Evolutionary conservation across 1,140 invertebrate genomes (phyloP).

Genomic region (Heliothis subflexa): DNA sequence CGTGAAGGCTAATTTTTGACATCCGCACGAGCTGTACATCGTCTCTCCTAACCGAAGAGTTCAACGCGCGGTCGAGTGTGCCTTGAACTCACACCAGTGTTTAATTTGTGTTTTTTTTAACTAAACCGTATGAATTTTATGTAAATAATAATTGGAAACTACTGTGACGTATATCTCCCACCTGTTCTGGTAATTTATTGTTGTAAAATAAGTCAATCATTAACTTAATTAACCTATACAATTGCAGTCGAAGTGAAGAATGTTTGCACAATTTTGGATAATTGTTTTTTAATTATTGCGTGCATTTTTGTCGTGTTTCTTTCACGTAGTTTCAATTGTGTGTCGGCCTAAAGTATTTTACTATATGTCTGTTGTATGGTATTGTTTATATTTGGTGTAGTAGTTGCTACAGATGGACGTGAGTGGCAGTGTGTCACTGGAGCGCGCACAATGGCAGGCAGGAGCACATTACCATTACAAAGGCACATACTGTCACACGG

Average conservation of each 20-base stretch:
- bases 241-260: neutral
- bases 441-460: conserved; percentile 9
- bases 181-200: neutral
- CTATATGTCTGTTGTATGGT: neutral
- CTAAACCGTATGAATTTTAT: neutral
- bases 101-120: neutral
- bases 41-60: conserved; percentile 53
- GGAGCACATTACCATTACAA: conserved; percentile 28
- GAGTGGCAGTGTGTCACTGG: conserved; percentile 37
- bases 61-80: conserved; percentile 59
- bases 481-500: neutral
- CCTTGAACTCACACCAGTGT: conserved; percentile 2
- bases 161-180: neutral
- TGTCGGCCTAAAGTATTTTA: no score
- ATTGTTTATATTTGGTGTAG: neutral
- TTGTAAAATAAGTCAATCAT: neutral
- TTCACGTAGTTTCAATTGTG: neutral
- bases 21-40: neutral
- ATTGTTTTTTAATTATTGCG: neutral
- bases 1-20: conserved; percentile 11
- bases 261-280: neutral
- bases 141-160: neutral
- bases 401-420: conserved; percentile 10
- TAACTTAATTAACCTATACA: no score
- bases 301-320: neutral